Percentiles rank a stretch among this genome's conserved stretches.
phyloP scores from a whole-genome alignment of 2,797 vertebrate species.

The Atherinosoma microstoma region DNA sequence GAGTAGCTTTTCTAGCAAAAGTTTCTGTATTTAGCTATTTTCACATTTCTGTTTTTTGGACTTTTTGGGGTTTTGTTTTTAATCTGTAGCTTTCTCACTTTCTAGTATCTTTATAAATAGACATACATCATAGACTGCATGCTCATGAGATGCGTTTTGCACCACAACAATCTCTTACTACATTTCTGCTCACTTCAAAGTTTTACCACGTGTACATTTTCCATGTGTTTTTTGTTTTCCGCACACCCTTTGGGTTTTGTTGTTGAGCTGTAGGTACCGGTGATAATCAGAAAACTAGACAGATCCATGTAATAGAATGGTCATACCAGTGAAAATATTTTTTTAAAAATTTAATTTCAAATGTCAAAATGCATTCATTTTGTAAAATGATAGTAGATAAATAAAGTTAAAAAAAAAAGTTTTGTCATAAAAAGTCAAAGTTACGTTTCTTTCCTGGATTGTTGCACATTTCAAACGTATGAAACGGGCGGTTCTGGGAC shows the following conservation, averaged over 20 bases:
- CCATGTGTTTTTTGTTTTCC: conserved; percentile 17
- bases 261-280: conserved; percentile 15
- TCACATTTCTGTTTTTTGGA: too few species aligned
- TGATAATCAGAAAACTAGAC: background rate
- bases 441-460: conserved; percentile 1
- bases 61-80: too few species aligned
- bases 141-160: too few species aligned
- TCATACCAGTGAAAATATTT: background rate
- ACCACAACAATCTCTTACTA: too few species aligned
- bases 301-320: background rate
- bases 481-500: conserved; percentile 9
- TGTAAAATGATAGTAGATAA: background rate
- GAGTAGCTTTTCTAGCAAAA: background rate
- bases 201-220: too few species aligned
- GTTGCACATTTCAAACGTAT: conserved; percentile 2
- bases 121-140: too few species aligned
- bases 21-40: too few species aligned
- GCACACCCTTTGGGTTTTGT: conserved; percentile 8
- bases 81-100: too few species aligned
- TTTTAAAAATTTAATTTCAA: too few species aligned
- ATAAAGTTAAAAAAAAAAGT: background rate
- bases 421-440: background rate
- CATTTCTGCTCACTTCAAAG: too few species aligned
- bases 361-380: too few species aligned
- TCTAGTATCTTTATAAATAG: too few species aligned